phyloP scores from a whole-genome alignment of 2,888 invertebrate species.

The Rugalucina vietnamica region DNA sequence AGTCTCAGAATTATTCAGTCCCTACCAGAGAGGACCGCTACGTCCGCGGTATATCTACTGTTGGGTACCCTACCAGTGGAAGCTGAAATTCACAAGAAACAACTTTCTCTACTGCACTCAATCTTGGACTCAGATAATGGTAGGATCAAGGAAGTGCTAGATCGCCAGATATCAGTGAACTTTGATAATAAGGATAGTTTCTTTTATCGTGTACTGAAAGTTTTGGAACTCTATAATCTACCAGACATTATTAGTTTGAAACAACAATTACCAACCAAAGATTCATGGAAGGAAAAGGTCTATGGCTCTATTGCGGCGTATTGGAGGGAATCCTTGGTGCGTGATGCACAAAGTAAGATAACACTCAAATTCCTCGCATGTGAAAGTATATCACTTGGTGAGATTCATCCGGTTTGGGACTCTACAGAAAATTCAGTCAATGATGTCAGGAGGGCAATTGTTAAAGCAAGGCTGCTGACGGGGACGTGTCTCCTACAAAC shows the following conservation, averaged over 20 bases:
- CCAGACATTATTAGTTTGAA: not conserved
- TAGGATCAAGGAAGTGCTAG: not conserved
- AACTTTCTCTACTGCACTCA: not conserved
- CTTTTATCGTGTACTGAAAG: not conserved
- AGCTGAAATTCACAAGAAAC: slow-evolving; percentile 29
- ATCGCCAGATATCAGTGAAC: slow-evolving; percentile 13
- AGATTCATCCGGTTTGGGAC: not conserved
- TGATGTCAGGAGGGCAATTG: not conserved
- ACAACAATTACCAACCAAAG: not conserved
- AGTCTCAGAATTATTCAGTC: slow-evolving; percentile 1
- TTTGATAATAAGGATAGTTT: slow-evolving; percentile 18
- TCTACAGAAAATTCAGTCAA: not conserved
- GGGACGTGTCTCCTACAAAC: not conserved
- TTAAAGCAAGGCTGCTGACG: not conserved
- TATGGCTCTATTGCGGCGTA: not conserved
- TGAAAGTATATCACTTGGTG: not conserved
- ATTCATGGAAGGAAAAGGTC: not conserved
- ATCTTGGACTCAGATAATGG: not conserved
- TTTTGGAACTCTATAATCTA: not conserved
- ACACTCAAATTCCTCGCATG: not conserved
- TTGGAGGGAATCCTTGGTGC: not conserved
- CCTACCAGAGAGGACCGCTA: slow-evolving; percentile 18
- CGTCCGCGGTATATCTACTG: not conserved
- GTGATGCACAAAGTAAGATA: not conserved
- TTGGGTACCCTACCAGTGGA: slow-evolving; percentile 14